phyloP scores from a whole-genome alignment of 2,888 invertebrate species.

The Ecliptopera silaceata region DNA sequence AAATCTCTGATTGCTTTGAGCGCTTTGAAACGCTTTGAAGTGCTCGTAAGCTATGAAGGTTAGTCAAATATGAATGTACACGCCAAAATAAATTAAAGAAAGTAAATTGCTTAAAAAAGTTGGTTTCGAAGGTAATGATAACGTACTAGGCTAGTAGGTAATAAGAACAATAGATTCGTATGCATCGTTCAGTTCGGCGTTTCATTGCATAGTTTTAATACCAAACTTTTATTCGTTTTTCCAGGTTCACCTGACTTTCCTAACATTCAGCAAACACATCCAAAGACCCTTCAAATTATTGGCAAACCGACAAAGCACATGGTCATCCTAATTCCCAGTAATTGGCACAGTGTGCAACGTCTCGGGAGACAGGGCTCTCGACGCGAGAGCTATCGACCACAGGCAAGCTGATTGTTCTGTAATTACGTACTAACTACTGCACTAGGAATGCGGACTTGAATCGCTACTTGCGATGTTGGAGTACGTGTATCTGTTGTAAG shows the following conservation, averaged over 20 bases:
- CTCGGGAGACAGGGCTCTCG: slow-evolving; percentile 28
- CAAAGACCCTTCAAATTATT: neutral
- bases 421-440: slow-evolving; percentile 23
- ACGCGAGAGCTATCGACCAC: slow-evolving; percentile 30
- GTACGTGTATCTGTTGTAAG: neutral
- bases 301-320: slow-evolving; percentile 5
- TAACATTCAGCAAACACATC: slow-evolving; percentile 3
- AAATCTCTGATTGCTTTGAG: neutral
- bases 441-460: slow-evolving; percentile 28
- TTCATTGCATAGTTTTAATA: too few relatives aligned
- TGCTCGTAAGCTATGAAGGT: too few relatives aligned
- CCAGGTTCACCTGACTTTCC: too few relatives aligned
- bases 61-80: neutral
- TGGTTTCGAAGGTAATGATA: too few relatives aligned
- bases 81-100: neutral
- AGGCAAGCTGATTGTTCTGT: slow-evolving; percentile 30
- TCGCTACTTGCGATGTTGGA: slow-evolving; percentile 20
- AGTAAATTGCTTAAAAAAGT: neutral
- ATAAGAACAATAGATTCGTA: too few relatives aligned
- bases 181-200: too few relatives aligned
- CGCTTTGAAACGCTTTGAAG: neutral
- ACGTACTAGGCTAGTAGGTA: too few relatives aligned
- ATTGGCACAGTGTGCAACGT: slow-evolving; percentile 24
- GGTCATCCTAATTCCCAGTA: slow-evolving; percentile 12
- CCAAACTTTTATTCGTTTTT: too few relatives aligned